phyloP scores from a whole-genome alignment of 1,140 invertebrate genomes.

The Phenacoccus solenopsis region DNA sequence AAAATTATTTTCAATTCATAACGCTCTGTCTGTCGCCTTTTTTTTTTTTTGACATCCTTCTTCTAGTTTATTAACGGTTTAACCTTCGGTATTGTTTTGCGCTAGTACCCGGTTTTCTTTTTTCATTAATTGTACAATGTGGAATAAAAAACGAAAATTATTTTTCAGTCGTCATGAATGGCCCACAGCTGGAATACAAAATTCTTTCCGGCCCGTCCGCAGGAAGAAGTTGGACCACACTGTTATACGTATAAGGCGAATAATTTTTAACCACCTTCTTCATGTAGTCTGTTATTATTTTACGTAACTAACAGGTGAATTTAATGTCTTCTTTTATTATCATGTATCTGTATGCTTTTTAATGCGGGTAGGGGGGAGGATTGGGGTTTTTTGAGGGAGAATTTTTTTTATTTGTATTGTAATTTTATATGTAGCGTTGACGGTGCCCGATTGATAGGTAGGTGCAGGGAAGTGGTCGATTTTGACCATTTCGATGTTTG shows the following conservation, averaged over 20 bases:
- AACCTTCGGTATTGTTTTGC: neutral
- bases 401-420: neutral
- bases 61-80: conserved; percentile 15
- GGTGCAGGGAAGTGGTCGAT: too few relatives aligned
- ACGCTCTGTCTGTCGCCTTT: neutral
- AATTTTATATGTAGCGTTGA: too few relatives aligned
- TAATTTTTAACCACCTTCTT: conserved; percentile 8
- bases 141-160: conserved; percentile 13
- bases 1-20: neutral
- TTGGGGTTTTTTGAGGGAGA: neutral
- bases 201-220: conserved; percentile 10
- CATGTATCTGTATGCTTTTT: neutral
- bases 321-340: neutral
- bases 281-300: conserved; percentile 12
- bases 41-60: neutral
- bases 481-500: too few relatives aligned
- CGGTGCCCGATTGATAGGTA: too few relatives aligned
- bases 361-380: too few relatives aligned
- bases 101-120: too few relatives aligned
- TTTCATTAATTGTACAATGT: neutral
- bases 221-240: conserved; percentile 15
- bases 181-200: conserved; percentile 17
- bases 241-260: conserved; percentile 15
- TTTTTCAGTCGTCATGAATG: conserved; percentile 16
- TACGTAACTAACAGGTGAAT: conserved; percentile 17